Evolutionary conservation across 2,113 vertebrate genomes (phyloP).

Genomic region (Chinchilla lanigera): DNA sequence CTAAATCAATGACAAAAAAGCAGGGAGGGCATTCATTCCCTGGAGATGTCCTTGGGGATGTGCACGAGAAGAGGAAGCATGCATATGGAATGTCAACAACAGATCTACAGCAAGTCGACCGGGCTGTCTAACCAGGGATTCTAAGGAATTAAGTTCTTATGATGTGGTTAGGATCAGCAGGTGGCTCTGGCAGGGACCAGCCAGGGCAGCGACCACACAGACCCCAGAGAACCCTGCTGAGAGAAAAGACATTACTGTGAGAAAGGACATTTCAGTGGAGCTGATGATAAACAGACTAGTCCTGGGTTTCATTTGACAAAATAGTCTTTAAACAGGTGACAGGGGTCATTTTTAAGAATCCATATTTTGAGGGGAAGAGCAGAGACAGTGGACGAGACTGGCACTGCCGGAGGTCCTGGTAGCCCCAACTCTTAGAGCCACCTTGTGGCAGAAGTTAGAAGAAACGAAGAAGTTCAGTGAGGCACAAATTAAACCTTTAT

Average conservation of each 20-base stretch:
- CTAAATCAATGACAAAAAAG: background rate
- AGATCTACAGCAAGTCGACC: background rate
- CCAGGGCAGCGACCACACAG: background rate
- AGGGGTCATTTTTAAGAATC: background rate
- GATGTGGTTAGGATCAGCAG: background rate
- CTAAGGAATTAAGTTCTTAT: background rate
- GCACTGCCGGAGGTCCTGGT: background rate
- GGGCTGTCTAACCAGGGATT: background rate
- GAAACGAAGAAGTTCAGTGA: background rate
- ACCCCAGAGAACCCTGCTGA: background rate
- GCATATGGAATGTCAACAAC: rapidly evolving
- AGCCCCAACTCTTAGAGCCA: conserved; percentile 9
- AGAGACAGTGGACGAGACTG: background rate
- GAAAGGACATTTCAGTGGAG: background rate
- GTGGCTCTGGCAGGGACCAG: background rate
- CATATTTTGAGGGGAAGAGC: background rate
- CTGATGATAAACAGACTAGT: background rate
- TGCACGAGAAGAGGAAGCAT: background rate
- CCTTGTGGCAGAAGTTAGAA: conserved; percentile 42
- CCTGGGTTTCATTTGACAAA: background rate
- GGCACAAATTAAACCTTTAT: background rate
- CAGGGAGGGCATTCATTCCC: background rate
- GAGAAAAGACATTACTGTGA: background rate
- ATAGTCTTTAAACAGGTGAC: background rate
- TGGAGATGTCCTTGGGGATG: background rate